These are phyloP conservation scores for pig (Sus scrofa) DNA, from an alignment of 2,113 vertebrate genomes.

Conservation along the genomic window DNA sequence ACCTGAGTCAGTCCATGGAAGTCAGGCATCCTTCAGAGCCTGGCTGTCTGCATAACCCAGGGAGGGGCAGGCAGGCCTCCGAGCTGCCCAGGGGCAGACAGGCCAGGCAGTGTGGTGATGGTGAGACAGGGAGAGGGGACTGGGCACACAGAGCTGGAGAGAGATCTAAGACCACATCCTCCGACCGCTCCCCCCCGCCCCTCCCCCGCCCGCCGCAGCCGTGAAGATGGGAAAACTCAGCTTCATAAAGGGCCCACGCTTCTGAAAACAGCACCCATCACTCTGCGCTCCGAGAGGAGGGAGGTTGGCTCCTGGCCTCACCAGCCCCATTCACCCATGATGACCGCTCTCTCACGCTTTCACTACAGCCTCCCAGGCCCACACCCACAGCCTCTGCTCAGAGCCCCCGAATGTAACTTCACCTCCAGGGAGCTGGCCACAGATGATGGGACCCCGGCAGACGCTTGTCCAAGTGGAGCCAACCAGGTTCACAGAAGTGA, in stretches of 20 bases:
- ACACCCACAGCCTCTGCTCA: not conserved
- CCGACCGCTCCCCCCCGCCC: too few relatives aligned
- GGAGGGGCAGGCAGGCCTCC: rapidly evolving
- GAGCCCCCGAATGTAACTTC: not conserved
- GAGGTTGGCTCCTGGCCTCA: not conserved
- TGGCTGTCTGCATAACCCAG: not conserved
- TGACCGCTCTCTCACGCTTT: not conserved
- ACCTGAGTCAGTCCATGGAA: rapidly evolving
- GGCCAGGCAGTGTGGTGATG: not conserved
- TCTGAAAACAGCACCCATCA: not conserved
- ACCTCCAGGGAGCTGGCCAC: too few relatives aligned
- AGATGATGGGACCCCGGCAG: not conserved
- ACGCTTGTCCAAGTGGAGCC: not conserved
- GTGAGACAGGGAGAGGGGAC: not conserved
- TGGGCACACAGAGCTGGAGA: not conserved
- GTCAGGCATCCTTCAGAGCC: not conserved
- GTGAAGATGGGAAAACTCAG: not conserved
- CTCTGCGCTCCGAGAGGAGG: not conserved
- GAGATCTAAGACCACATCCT: not conserved
- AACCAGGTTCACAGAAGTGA: not conserved
- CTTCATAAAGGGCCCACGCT: not conserved
- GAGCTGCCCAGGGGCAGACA: rapidly evolving
- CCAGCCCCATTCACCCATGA: too few relatives aligned
- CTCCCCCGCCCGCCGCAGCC: too few relatives aligned
- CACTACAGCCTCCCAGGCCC: not conserved